phyloP scores from a whole-genome alignment of 1,140 invertebrate species.

The Aleiodes sp. region DNA sequence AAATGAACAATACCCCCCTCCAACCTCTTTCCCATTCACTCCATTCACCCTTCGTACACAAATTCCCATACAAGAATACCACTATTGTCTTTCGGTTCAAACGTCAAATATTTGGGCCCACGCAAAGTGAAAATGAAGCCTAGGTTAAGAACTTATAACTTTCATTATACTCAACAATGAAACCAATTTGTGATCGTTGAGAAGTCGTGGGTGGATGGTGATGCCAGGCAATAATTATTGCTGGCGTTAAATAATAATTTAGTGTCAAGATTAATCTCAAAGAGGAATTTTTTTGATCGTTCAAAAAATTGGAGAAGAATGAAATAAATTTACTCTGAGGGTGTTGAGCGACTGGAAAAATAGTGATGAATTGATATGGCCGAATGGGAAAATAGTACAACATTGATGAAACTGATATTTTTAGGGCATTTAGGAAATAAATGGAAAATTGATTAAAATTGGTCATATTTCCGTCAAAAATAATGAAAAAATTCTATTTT shows the following conservation, averaged over 20 bases:
- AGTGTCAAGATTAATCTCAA: neutral
- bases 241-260: neutral
- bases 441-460: too few species aligned
- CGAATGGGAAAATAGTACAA: too few species aligned
- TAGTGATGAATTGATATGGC: too few species aligned
- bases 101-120: neutral
- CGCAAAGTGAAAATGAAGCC: too few species aligned
- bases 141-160: conserved; percentile 49
- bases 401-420: too few species aligned
- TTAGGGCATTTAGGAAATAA: too few species aligned
- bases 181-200: conserved; percentile 55
- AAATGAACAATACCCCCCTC: neutral
- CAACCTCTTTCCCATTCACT: neutral
- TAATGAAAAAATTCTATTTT: too few species aligned
- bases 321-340: too few species aligned
- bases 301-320: too few species aligned
- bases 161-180: conserved; percentile 61
- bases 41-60: neutral
- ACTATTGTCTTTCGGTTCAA: neutral
- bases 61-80: neutral
- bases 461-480: too few species aligned
- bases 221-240: neutral
- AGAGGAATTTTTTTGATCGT: too few species aligned
- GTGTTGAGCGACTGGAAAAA: too few species aligned
- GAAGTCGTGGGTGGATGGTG: conserved; percentile 30